Evolutionary conservation across 2,113 vertebrate species (phyloP).

Genomic region (Zosterops japonicus): DNA sequence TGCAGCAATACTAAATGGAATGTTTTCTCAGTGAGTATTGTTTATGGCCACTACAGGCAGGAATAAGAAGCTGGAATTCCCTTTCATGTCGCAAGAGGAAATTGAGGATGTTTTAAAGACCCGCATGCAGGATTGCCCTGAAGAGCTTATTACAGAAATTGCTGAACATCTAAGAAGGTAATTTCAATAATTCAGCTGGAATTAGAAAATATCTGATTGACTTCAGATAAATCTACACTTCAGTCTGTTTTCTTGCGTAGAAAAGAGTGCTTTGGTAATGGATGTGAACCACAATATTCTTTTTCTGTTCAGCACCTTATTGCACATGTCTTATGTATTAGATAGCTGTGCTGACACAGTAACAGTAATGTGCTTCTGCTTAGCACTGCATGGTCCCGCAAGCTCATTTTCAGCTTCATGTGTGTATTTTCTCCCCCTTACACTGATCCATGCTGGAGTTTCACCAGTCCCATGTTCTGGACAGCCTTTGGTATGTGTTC

Average conservation of each 20-base stretch:
- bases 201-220: background rate
- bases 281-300: background rate
- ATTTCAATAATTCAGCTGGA: background rate
- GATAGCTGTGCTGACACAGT: background rate
- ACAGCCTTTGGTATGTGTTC: background rate
- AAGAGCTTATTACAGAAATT: conserved; percentile 87
- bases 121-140: conserved; percentile 83
- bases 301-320: background rate
- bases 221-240: background rate
- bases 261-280: background rate
- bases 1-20: background rate
- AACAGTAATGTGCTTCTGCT: background rate
- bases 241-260: background rate
- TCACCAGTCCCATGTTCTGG: background rate
- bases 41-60: conserved; percentile 72
- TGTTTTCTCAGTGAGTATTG: background rate
- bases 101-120: conserved; percentile 83
- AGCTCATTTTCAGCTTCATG: background rate
- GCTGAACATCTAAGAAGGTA: conserved; percentile 84
- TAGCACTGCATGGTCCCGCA: background rate
- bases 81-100: conserved; percentile 87
- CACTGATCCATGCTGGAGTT: background rate
- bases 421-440: background rate
- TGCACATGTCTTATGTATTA: background rate
- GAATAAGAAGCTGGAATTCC: conserved; percentile 78